Conservation (phyloP, 92 coral and sea anemone genomes). For the Chrysogorgia sp. region DNA sequence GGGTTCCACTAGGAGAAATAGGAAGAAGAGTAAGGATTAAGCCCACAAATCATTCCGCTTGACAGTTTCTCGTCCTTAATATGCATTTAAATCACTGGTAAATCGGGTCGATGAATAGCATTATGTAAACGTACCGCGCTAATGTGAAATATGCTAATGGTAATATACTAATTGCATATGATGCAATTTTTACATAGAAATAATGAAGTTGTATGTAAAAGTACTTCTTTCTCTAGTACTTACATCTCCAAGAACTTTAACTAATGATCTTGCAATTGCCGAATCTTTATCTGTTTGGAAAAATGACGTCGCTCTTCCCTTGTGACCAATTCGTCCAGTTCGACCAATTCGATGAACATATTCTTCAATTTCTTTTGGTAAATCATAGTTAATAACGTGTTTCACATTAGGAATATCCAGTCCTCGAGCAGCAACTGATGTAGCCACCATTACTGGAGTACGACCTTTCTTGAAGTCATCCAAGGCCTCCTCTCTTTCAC, state of each 20-base stretch:
- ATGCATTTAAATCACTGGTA: too few species aligned
- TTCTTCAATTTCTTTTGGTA: slow-evolving; percentile 92
- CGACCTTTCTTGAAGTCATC: slow-evolving; percentile 95
- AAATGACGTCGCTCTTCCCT: slow-evolving; percentile 94
- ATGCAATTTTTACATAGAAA: too few species aligned
- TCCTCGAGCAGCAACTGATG: slow-evolving; percentile 99
- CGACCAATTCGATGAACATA: slow-evolving; percentile 99
- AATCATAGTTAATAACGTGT: slow-evolving; percentile 93
- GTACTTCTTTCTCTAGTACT: too few species aligned
- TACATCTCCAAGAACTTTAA: slow-evolving; percentile 91
- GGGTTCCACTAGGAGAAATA: too few species aligned
- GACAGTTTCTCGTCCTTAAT: too few species aligned
- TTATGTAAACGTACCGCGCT: too few species aligned
- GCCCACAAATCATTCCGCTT: too few species aligned
- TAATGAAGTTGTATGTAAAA: too few species aligned
- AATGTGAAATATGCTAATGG: too few species aligned
- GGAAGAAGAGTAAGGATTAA: too few species aligned
- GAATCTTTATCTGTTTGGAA: slow-evolving; percentile 88
- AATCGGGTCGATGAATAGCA: too few species aligned
- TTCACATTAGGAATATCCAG: slow-evolving; percentile 96
- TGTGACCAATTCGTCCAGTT: slow-evolving; percentile 95
- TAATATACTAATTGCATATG: too few species aligned
- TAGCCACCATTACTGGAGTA: slow-evolving; percentile 91
- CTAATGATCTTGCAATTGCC: slow-evolving; percentile 85
- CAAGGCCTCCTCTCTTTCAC: slow-evolving; percentile 92